Percentiles rank a stretch among this genome's conserved stretches.
phyloP scores from a whole-genome alignment of 2,113 vertebrate genomes.

The Neolamprologus ventralis region DNA sequence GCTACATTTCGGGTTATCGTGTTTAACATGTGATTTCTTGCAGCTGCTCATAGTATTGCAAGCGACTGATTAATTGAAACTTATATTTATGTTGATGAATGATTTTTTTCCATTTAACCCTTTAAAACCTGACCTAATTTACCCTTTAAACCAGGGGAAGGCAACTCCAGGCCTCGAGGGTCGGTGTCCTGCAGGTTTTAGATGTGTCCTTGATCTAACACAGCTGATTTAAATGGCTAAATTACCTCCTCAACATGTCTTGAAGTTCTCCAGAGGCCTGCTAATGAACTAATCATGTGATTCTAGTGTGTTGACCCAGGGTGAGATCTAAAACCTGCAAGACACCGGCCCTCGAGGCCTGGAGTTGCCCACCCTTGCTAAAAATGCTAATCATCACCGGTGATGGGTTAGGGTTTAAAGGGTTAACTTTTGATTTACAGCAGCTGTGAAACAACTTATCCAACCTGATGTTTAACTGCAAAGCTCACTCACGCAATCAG shows the following conservation, averaged over 20 bases:
- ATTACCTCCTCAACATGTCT: neutral
- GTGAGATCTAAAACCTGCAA: neutral
- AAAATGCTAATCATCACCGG: neutral
- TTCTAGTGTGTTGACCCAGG: neutral
- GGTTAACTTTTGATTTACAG: neutral
- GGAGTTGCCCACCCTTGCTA: neutral
- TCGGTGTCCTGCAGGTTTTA: accelerated
- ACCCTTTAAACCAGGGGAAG: neutral
- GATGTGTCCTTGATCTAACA: neutral
- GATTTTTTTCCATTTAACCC: neutral
- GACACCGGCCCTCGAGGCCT: neutral
- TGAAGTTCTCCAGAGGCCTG: neutral
- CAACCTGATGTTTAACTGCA: neutral
- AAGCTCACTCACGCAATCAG: neutral
- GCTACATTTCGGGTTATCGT: neutral
- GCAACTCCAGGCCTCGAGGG: accelerated
- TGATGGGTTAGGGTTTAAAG: neutral
- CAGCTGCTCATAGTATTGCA: neutral
- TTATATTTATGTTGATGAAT: too few species aligned
- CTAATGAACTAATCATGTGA: accelerated
- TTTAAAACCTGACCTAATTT: neutral
- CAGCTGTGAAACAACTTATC: neutral
- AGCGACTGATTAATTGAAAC: neutral
- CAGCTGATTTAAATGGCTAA: neutral
- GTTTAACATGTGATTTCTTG: neutral